Conservation (phyloP, 2,113 vertebrate species). For the Psilopsiagon aurifrons region DNA sequence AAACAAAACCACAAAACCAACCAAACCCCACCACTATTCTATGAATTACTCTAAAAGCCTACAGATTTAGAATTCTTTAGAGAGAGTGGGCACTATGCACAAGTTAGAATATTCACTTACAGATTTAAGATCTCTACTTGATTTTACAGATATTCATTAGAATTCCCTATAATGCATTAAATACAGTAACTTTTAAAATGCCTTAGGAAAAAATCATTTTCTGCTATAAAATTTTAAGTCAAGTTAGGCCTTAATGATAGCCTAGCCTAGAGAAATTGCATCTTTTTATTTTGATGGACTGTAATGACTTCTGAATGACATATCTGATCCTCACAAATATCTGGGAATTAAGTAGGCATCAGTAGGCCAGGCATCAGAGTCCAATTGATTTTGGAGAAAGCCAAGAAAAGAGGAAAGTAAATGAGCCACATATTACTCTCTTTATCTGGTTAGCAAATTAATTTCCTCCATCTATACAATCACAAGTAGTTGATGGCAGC, state of each 20-base stretch:
- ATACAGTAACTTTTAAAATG: not conserved
- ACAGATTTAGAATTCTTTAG: not conserved
- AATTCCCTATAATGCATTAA: not conserved
- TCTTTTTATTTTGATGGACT: not conserved
- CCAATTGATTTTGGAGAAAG: conserved; percentile 47
- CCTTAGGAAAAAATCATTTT: not conserved
- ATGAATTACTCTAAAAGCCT: not conserved
- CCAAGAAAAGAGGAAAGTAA: conserved; percentile 5
- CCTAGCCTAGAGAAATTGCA: conserved; percentile 11
- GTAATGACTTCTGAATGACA: conserved; percentile 43
- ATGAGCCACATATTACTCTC: conserved; percentile 28
- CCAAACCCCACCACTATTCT: accelerated
- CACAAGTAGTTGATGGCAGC: conserved; percentile 10
- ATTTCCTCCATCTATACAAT: conserved; percentile 45
- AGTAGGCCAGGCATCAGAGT: not conserved
- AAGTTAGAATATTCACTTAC: not conserved
- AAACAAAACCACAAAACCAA: too few species aligned
- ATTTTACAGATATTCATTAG: not conserved
- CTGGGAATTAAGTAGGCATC: conserved; percentile 43
- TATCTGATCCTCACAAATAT: conserved; percentile 24
- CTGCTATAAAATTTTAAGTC: not conserved
- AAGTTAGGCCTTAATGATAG: not conserved
- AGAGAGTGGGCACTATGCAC: not conserved
- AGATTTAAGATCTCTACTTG: not conserved
- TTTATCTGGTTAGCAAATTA: conserved; percentile 47